A percentile compares a stretch with the other conserved stretches of the same genome.
These are phyloP conservation scores for Orientallactaga bullata DNA, from an alignment of 2,113 vertebrate genomes.

Conservation along the genomic window DNA sequence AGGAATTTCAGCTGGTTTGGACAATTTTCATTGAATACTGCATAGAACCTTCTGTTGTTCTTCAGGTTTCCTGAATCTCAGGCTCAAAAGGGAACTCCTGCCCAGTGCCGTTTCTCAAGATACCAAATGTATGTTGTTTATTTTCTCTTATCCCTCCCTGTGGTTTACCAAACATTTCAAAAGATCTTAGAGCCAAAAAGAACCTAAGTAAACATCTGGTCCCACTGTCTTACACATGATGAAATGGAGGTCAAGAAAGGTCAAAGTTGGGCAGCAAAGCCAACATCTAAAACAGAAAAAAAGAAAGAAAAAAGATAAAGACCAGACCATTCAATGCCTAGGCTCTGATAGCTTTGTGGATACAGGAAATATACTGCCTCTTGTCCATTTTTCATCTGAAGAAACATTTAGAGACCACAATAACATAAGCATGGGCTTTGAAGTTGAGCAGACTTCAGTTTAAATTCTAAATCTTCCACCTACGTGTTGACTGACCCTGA, in stretches of 20 bases:
- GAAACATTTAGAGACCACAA: conserved; percentile 33
- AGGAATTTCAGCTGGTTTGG: conserved; percentile 33
- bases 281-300: conserved; percentile 12
- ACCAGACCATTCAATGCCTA: neutral
- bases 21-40: conserved; percentile 25
- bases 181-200: conserved; percentile 78
- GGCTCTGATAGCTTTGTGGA: neutral
- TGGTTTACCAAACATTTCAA: conserved; percentile 80
- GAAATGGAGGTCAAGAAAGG: conserved; percentile 80
- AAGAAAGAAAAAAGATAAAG: neutral
- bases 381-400: conserved; percentile 56
- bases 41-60: conserved; percentile 55
- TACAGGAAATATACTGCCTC: conserved; percentile 30
- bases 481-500: conserved; percentile 48
- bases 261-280: conserved; percentile 72
- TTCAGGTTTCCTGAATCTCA: conserved; percentile 54
- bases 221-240: conserved; percentile 79
- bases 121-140: conserved; percentile 72
- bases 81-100: conserved; percentile 67
- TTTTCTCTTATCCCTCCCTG: conserved; percentile 79
- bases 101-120: conserved; percentile 63
- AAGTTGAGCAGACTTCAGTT: conserved; percentile 57
- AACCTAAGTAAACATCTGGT: conserved; percentile 81
- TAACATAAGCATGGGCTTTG: conserved; percentile 56
- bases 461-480: conserved; percentile 63